Percentiles rank a stretch among this genome's conserved stretches.
phyloP scores from a whole-genome alignment of 2,888 invertebrate species.

The Eumerus sabulonum region DNA sequence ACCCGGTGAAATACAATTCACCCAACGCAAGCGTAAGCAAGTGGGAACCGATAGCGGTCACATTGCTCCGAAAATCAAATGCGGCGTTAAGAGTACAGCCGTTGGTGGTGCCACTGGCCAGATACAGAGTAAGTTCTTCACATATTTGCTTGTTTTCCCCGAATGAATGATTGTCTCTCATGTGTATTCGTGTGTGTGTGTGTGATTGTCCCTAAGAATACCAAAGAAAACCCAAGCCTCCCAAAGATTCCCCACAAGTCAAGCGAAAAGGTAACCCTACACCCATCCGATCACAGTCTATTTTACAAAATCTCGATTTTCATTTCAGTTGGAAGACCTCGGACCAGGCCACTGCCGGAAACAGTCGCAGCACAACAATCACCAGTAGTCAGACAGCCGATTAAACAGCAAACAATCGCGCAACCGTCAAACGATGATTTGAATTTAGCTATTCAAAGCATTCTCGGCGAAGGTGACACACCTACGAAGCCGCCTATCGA shows the following conservation, averaged over 20 bases:
- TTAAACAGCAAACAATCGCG: constrained; percentile 70
- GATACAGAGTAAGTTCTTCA: constrained; percentile 32
- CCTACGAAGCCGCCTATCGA: constrained; percentile 61
- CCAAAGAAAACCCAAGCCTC: constrained; percentile 71
- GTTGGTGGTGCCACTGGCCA: neutral
- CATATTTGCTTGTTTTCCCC: neutral
- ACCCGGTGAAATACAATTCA: constrained; percentile 71
- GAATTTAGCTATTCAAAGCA: constrained; percentile 78
- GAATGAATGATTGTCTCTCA: constrained; percentile 17
- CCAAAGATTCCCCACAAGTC: constrained; percentile 76
- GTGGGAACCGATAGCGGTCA: constrained; percentile 79
- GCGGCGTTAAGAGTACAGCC: constrained; percentile 31
- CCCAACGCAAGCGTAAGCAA: constrained; percentile 80
- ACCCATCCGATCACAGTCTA: constrained; percentile 57
- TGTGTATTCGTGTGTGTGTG: constrained; percentile 9
- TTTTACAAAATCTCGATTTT: constrained; percentile 69
- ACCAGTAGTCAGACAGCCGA: constrained; percentile 42
- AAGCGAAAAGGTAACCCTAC: constrained; percentile 77
- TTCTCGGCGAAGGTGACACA: constrained; percentile 75
- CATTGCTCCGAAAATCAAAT: constrained; percentile 72
- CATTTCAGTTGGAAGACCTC: constrained; percentile 80
- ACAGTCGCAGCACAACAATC: constrained; percentile 10
- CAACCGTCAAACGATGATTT: constrained; percentile 74
- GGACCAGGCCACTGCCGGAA: constrained; percentile 74
- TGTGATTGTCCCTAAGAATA: constrained; percentile 51